A percentile compares a stretch with the other conserved stretches of the same genome.
Evolutionary conservation across 2,113 vertebrate species (phyloP).

Genomic region (Protomyctophum bolini): DNA sequence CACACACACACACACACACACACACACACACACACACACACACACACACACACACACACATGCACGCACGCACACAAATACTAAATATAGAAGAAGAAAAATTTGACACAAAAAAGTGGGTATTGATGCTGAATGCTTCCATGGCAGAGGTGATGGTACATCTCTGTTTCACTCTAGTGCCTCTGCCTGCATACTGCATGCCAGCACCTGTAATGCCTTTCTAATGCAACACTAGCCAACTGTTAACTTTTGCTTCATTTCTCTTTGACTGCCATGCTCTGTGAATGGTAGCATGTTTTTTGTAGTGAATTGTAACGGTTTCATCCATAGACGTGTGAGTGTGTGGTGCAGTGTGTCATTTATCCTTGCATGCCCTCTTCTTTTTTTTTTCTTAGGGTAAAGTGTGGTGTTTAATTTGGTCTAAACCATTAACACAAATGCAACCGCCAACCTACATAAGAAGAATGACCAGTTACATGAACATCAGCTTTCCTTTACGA

Average conservation of each 20-base stretch:
- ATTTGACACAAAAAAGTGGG: no score
- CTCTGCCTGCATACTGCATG: constrained; percentile 39
- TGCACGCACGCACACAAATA: no score
- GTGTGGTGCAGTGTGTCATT: constrained; percentile 5
- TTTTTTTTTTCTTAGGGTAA: background rate
- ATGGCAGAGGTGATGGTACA: constrained; percentile 48
- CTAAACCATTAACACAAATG: constrained; percentile 18
- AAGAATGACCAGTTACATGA: background rate
- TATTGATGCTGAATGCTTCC: constrained; percentile 42
- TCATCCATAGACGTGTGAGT: background rate
- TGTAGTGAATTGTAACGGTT: background rate
- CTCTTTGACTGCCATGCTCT: constrained; percentile 37
- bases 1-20: no score
- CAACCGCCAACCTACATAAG: background rate
- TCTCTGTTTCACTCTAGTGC: constrained; percentile 54
- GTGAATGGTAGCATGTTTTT: constrained; percentile 14
- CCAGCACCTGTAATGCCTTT: constrained; percentile 35
- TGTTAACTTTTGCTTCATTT: constrained; percentile 26
- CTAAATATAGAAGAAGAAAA: no score
- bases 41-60: no score
- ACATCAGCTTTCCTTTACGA: no score
- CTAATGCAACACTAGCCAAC: constrained; percentile 13
- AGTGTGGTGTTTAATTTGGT: constrained; percentile 34
- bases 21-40: no score
- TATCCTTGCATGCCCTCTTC: constrained; percentile 42